These are phyloP conservation scores for Gymnodraco acuticeps DNA, from an alignment of 2,797 vertebrate species.

Conservation along the genomic window DNA sequence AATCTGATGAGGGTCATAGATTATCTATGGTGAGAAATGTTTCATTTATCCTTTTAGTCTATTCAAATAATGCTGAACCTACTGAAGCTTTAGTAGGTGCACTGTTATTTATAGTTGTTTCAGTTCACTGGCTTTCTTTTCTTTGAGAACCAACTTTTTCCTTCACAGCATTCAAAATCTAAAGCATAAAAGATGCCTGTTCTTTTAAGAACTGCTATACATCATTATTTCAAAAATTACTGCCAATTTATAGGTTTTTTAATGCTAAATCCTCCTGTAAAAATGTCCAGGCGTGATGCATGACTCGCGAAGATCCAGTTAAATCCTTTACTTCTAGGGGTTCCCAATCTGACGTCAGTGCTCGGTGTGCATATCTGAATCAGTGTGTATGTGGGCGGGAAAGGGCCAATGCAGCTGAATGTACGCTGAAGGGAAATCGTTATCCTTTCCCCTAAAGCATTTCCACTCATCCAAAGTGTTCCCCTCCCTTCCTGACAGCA, in stretches of 20 bases:
- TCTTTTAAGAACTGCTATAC: background rate
- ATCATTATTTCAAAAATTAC: background rate
- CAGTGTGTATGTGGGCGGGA: slow-evolving; percentile 35
- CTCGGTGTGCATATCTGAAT: slow-evolving; percentile 35
- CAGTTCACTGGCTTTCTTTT: background rate
- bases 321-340: slow-evolving; percentile 30
- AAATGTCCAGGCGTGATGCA: slow-evolving; percentile 35
- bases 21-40: slow-evolving; percentile 19
- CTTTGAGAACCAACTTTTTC: background rate
- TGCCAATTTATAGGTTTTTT: slow-evolving; percentile 7
- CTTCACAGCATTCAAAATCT: background rate
- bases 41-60: slow-evolving; percentile 36
- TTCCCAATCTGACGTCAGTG: slow-evolving; percentile 45
- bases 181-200: background rate
- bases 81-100: background rate
- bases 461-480: slow-evolving; percentile 55
- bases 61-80: background rate
- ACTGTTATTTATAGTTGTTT: background rate
- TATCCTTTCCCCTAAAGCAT: slow-evolving; percentile 65
- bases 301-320: slow-evolving; percentile 14
- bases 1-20: slow-evolving; percentile 9
- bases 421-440: slow-evolving; percentile 72
- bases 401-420: slow-evolving; percentile 54
- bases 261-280: slow-evolving; percentile 21
- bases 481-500: slow-evolving; percentile 70